phyloP scores from a whole-genome alignment of 2,113 vertebrate species.

The Lates calcarifer region DNA sequence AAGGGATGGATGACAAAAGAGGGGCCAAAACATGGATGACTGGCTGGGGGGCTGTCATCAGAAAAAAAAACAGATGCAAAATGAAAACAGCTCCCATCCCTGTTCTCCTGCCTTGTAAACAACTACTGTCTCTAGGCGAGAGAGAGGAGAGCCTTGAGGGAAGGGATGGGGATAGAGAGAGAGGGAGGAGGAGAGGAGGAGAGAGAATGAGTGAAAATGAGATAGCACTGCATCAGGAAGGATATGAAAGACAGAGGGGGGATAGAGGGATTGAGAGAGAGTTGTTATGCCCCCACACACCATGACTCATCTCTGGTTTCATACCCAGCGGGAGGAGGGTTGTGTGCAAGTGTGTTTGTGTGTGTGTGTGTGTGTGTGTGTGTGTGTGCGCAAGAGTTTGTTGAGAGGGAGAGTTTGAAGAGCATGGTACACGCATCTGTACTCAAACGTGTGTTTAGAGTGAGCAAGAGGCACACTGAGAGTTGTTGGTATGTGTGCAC shows the following conservation, averaged over 20 bases:
- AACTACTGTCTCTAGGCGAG: slow-evolving; percentile 58
- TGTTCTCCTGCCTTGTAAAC: slow-evolving; percentile 64
- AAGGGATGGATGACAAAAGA: slow-evolving; percentile 14
- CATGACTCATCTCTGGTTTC: slow-evolving; percentile 82
- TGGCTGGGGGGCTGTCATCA: slow-evolving; percentile 29
- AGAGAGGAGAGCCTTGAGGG: slow-evolving; percentile 17
- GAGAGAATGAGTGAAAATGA: slow-evolving; percentile 48
- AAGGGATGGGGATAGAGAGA: not conserved
- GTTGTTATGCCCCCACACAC: slow-evolving; percentile 75
- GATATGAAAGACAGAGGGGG: slow-evolving; percentile 50
- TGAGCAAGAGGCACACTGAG: not conserved
- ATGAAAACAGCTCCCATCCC: slow-evolving; percentile 46
- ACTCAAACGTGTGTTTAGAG: slow-evolving; percentile 38
- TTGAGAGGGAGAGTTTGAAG: slow-evolving; percentile 6
- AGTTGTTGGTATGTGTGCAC: slow-evolving; percentile 1
- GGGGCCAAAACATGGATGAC: slow-evolving; percentile 25
- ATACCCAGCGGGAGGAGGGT: slow-evolving; percentile 65
- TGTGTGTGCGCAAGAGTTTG: slow-evolving; percentile 1
- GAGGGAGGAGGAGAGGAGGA: not conserved
- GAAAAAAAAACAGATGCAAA: slow-evolving; percentile 42
- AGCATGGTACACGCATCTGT: slow-evolving; percentile 23
- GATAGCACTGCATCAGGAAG: slow-evolving; percentile 59
- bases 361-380: slow-evolving; percentile 19
- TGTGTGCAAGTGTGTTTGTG: slow-evolving; percentile 33
- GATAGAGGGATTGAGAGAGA: slow-evolving; percentile 42